These are phyloP conservation scores for Probaryconus sp. DNA, from an alignment of 1,140 invertebrate genomes.

Conservation along the genomic window DNA sequence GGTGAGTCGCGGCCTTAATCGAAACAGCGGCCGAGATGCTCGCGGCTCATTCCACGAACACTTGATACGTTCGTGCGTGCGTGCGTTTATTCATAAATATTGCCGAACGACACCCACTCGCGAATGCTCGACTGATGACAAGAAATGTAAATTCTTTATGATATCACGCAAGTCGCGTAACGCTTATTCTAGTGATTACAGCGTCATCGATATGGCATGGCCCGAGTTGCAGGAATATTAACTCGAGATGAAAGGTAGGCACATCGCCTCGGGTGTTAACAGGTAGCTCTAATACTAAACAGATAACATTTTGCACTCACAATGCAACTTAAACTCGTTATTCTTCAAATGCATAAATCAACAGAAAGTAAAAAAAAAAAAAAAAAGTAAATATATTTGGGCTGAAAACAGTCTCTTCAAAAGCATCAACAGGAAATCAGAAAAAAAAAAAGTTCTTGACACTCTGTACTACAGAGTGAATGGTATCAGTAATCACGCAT, in stretches of 20 bases:
- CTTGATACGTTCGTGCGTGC: slow-evolving; percentile 22
- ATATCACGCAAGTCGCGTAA: slow-evolving; percentile 32
- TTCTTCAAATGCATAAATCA: too few relatives aligned
- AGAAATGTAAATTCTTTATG: slow-evolving; percentile 43
- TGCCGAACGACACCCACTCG: slow-evolving; percentile 37
- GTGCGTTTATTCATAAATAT: slow-evolving; percentile 41
- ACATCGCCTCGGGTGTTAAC: slow-evolving; percentile 17
- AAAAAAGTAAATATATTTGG: too few relatives aligned
- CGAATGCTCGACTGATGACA: slow-evolving; percentile 33
- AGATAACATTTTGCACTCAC: too few relatives aligned
- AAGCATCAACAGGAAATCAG: too few relatives aligned
- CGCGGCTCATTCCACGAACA: slow-evolving; percentile 38
- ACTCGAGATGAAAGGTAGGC: slow-evolving; percentile 29
- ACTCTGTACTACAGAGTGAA: too few relatives aligned
- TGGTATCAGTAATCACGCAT: too few relatives aligned
- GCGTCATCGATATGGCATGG: slow-evolving; percentile 9
- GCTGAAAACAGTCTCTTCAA: too few relatives aligned
- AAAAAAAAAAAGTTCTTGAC: too few relatives aligned
- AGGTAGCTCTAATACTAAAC: slow-evolving; percentile 7
- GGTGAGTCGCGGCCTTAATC: slow-evolving; percentile 19
- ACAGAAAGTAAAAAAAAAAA: too few relatives aligned
- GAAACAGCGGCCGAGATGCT: slow-evolving; percentile 30
- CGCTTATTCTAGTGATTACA: slow-evolving; percentile 27
- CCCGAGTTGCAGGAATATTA: slow-evolving; percentile 16
- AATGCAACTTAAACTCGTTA: too few relatives aligned